Base-by-base conservation (phyloP, 2,888 invertebrate genomes). In the Anthrax anthrax region DNA sequence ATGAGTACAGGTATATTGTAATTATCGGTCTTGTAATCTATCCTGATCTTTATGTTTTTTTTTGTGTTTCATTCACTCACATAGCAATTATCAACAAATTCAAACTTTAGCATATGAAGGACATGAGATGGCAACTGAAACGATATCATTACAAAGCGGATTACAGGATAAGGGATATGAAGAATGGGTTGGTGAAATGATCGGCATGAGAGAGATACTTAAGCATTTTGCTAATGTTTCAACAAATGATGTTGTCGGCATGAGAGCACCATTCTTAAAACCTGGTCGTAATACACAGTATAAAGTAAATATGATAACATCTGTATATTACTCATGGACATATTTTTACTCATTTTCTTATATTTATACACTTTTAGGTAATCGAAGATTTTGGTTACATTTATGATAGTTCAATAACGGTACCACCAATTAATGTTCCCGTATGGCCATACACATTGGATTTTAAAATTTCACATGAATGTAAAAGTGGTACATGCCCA, bases 361-460 rank as follows among this genome's bases (percentile, higher is more conserved):
- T 12, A 32, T 32, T 12, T 12, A 29, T 29, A 10, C 10, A 32
- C 13, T 32, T 2, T 12, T 12, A 86, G 84, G 87, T 94, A 50
- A 72, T 96, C 58, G 84, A 89, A 72, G 91, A 92, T 66, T 91
- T 89, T 63, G 88, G 86, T 9, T 91, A 85, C 67, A 85, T 89
- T 58, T 94, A 91, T 66, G 92, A 94, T 67, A 90, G 91, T 61
- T 91, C 91, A 3, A 78, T 92, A 57, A 86, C 89, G 47, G 85
- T 84, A 44, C 89, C 90, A 1, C 85, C 89, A 12, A 64, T 78
- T 12, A 73, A 80, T 44, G 74, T 84, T 17, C 90, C 90, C 13
- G 78, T 88, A 45, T 94, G 94, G 94, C 95, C 94, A 0, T 94
- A 94, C 70, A 94, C 94, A 1, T 73, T 95, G 39, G 92, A 94